phyloP scores from a whole-genome alignment of 2,888 invertebrate genomes.

The Timandra comae region DNA sequence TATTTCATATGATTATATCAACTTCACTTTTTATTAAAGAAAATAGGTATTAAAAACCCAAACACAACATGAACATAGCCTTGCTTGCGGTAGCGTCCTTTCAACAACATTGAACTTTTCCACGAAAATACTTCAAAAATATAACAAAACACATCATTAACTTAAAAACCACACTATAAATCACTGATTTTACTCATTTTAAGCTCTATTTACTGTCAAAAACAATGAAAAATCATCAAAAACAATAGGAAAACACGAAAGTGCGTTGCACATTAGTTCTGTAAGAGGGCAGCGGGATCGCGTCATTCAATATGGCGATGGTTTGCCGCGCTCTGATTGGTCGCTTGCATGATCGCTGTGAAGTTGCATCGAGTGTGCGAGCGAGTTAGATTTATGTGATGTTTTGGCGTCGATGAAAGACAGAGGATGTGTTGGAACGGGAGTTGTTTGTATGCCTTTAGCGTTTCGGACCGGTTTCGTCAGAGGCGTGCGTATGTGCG shows the following conservation, averaged over 20 bases:
- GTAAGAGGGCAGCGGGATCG: slow-evolving; percentile 57
- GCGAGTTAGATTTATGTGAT: slow-evolving; percentile 70
- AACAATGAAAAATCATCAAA: slow-evolving; percentile 53
- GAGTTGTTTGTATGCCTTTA: slow-evolving; percentile 68
- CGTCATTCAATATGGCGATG: slow-evolving; percentile 72
- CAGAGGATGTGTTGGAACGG: slow-evolving; percentile 63
- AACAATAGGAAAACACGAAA: slow-evolving; percentile 54
- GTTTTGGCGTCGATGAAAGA: slow-evolving; percentile 69
- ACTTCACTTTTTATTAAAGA: too few relatives aligned
- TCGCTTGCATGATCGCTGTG: slow-evolving; percentile 41
- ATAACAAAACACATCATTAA: slow-evolving; percentile 22
- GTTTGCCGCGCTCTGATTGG: slow-evolving; percentile 51
- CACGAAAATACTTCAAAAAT: slow-evolving; percentile 31
- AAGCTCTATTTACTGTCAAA: slow-evolving; percentile 32
- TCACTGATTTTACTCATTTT: slow-evolving; percentile 41
- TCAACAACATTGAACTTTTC: slow-evolving; percentile 30
- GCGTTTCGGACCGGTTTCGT: slow-evolving; percentile 65
- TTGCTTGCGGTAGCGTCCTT: slow-evolving; percentile 44
- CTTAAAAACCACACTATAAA: slow-evolving; percentile 31
- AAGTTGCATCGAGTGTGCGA: slow-evolving; percentile 62
- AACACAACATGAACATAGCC: slow-evolving; percentile 54
- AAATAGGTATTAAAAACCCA: too few relatives aligned
- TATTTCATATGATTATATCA: too few relatives aligned
- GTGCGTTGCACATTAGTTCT: slow-evolving; percentile 48
- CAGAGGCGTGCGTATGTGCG: slow-evolving; percentile 70